These are phyloP conservation scores for Noturus placidus DNA, from an alignment of 2,113 vertebrate species.

Conservation along the genomic window DNA sequence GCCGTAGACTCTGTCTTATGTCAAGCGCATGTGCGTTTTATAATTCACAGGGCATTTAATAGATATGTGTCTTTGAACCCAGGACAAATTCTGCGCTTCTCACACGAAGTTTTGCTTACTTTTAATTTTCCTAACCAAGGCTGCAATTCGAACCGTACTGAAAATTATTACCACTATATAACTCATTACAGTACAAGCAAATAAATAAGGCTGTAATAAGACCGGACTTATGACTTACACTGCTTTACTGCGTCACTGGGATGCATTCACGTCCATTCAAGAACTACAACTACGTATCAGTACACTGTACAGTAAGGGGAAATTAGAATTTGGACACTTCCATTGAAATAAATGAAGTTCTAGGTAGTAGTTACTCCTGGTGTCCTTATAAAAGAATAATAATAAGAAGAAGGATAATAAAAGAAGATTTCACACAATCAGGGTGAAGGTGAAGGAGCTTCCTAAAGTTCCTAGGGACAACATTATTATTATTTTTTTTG, in stretches of 20 bases:
- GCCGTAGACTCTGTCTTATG: slow-evolving; percentile 17
- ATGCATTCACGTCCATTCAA: background rate
- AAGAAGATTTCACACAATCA: background rate
- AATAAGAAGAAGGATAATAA: too few relatives aligned
- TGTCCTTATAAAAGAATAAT: background rate
- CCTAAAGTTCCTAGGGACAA: background rate
- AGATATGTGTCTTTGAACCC: slow-evolving; percentile 49
- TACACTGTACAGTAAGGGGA: background rate
- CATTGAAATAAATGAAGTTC: background rate
- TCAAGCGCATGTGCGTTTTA: slow-evolving; percentile 43
- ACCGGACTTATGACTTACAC: background rate
- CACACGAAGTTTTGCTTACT: slow-evolving; percentile 28
- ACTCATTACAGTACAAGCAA: slow-evolving; percentile 40
- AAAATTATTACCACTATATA: slow-evolving; percentile 44
- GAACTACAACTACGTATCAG: background rate
- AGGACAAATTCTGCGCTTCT: slow-evolving; percentile 33
- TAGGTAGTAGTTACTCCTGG: background rate
- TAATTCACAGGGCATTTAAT: slow-evolving; percentile 49
- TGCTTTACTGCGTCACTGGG: background rate
- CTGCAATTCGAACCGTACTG: slow-evolving; percentile 40
- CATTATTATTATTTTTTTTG: background rate
- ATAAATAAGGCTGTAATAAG: slow-evolving; percentile 35
- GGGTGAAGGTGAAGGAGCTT: background rate
- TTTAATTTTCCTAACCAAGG: slow-evolving; percentile 49
- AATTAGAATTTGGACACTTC: background rate